Evolutionary conservation across 2,797 vertebrate species (phyloP).

Genomic region (Dipus sagitta): DNA sequence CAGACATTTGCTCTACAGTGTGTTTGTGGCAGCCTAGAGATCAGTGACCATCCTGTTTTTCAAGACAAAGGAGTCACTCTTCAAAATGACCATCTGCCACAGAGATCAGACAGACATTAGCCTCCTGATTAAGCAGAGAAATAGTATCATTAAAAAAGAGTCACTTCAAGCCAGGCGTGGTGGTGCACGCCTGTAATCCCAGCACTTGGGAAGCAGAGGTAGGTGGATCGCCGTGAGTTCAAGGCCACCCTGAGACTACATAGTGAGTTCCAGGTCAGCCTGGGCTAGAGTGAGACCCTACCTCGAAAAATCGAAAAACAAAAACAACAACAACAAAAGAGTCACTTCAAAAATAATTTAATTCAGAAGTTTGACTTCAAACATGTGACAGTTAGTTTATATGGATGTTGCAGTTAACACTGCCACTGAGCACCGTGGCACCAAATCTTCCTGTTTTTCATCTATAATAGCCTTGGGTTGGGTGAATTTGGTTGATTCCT

Average conservation of each 20-base stretch:
- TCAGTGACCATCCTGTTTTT: background rate
- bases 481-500: background rate
- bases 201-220: no score
- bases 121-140: conserved; percentile 2
- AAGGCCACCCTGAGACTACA: no score
- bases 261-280: no score
- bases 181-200: no score
- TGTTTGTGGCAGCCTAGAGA: background rate
- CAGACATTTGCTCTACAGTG: no score
- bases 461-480: background rate
- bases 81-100: conserved; percentile 25
- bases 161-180: background rate
- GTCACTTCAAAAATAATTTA: conserved; percentile 4
- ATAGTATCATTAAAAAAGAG: background rate
- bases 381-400: conserved; percentile 20
- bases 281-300: no score
- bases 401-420: background rate
- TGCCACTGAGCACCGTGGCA: background rate
- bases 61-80: background rate
- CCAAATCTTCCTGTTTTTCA: background rate
- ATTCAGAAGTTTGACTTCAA: conserved; percentile 33
- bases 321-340: no score
- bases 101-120: background rate
- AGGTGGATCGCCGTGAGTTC: no score
- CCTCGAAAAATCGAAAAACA: no score